Base-by-base conservation (phyloP, 2,113 vertebrate species). In the Fulica atra region DNA sequence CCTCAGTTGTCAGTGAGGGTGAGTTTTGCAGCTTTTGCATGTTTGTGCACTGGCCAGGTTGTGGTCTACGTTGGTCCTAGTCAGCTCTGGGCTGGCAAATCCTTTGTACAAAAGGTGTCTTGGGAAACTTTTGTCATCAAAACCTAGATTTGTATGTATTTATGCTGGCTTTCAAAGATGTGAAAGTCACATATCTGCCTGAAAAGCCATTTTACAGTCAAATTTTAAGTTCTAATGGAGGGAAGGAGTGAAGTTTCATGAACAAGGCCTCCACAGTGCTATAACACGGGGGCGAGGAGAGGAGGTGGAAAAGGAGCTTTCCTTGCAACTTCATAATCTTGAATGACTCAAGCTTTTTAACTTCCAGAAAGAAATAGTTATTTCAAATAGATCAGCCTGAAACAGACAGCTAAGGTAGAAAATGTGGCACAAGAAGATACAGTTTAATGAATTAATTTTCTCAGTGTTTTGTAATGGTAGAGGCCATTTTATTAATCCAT, bases 311-410 rank as follows among this genome's bases (percentile, higher is more conserved):
- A 90, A 59, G 76, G 88, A 94, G 48, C 42, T 93, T 94, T 95
- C 77, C 72, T 59, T 88, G 33, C 25, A 78, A 83, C 76, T 81
- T 74, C 61, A 53, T 93, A 19, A 57, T 81, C 38, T 64, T 1
- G 0, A 76, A 86, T 90, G 93, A 94, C 44, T 94, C 90, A 95
- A 74, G 18, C 42, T 71, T 86, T 96, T 93, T 95, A 92, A 81
- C 18, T 94, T 93, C 19, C 70, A 59, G 88, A 73, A 78, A 88
- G 11, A 93, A 95, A 78, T 38, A 93, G 81, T 78, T 74, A 90
- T 81, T 88, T 86, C 19, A 93, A 92, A 66, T 69, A 78, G 33
- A 83, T 71, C 60, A 74, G 18, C 60, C 29, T 74, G 48, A 94
- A 69, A 92, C 24, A 86, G 59, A 50, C 68, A 95, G 18, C 42